A percentile compares a stretch with the other conserved stretches of the same genome.
phyloP scores from a whole-genome alignment of 2,888 invertebrate species.

The Lasius platythorax region DNA sequence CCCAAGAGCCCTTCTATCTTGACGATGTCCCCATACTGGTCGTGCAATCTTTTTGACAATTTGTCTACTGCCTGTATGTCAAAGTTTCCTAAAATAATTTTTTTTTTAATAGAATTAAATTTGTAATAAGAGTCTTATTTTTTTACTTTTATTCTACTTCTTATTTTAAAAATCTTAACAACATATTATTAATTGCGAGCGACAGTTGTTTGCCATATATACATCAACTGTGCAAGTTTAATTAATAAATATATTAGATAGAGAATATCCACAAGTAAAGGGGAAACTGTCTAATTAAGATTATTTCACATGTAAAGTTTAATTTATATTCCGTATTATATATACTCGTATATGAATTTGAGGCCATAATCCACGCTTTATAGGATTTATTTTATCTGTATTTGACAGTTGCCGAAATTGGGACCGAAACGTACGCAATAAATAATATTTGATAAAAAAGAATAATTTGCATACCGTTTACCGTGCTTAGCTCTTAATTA shows the following conservation, averaged over 20 bases:
- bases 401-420: too few species aligned
- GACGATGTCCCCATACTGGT: conserved; percentile 90
- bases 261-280: too few species aligned
- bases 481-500: too few species aligned
- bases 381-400: too few species aligned
- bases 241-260: neutral
- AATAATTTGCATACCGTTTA: too few species aligned
- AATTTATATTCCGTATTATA: too few species aligned
- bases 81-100: conserved; percentile 87
- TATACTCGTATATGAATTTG: too few species aligned
- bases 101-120: conserved; percentile 9
- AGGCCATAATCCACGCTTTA: too few species aligned
- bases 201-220: neutral
- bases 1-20: conserved; percentile 90
- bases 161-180: neutral
- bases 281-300: too few species aligned
- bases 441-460: too few species aligned
- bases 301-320: too few species aligned
- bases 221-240: neutral
- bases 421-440: too few species aligned
- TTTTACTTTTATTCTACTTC: conserved; percentile 8
- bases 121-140: conserved; percentile 8
- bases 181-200: neutral
- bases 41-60: conserved; percentile 88
- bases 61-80: conserved; percentile 90